phyloP scores from a whole-genome alignment of 2,888 invertebrate species.

The Zonitis immaculata region DNA sequence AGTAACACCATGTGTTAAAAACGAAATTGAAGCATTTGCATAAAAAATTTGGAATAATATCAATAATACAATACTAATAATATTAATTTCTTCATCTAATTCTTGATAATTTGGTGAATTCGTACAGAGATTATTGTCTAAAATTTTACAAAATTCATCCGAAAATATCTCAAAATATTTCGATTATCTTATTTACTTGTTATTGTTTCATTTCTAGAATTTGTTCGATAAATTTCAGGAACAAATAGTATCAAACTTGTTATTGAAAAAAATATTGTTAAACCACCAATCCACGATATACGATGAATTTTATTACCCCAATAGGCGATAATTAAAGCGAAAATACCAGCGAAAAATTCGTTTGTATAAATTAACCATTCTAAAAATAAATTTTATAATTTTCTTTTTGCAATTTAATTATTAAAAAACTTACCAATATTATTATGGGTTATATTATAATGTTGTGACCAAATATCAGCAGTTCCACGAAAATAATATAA shows the following conservation, averaged over 20 bases:
- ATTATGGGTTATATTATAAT: slow-evolving; percentile 47
- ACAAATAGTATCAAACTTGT: slow-evolving; percentile 52
- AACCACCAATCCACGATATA: slow-evolving; percentile 56
- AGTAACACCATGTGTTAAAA: slow-evolving; percentile 54
- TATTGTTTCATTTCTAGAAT: background rate
- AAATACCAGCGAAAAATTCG: slow-evolving; percentile 53
- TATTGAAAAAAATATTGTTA: slow-evolving; percentile 54
- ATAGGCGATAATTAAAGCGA: slow-evolving; percentile 54
- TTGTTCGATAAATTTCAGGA: slow-evolving; percentile 50
- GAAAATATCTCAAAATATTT: background rate
- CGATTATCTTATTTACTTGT: slow-evolving; percentile 6
- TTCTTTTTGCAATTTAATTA: background rate
- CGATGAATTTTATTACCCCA: slow-evolving; percentile 58
- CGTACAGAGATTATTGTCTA: background rate
- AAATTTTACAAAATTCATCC: background rate
- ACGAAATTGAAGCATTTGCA: slow-evolving; percentile 38
- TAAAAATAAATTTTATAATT: slow-evolving; percentile 44
- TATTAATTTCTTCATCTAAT: slow-evolving; percentile 7
- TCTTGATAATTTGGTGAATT: background rate
- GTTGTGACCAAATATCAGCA: slow-evolving; percentile 49
- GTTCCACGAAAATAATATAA: slow-evolving; percentile 52
- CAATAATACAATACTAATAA: slow-evolving; percentile 41
- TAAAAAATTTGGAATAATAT: slow-evolving; percentile 42
- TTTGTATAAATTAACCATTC: slow-evolving; percentile 57
- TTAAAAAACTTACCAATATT: slow-evolving; percentile 46